Evolutionary conservation across 2,113 vertebrate species (phyloP).

Genomic region (Ceratotherium simum): DNA sequence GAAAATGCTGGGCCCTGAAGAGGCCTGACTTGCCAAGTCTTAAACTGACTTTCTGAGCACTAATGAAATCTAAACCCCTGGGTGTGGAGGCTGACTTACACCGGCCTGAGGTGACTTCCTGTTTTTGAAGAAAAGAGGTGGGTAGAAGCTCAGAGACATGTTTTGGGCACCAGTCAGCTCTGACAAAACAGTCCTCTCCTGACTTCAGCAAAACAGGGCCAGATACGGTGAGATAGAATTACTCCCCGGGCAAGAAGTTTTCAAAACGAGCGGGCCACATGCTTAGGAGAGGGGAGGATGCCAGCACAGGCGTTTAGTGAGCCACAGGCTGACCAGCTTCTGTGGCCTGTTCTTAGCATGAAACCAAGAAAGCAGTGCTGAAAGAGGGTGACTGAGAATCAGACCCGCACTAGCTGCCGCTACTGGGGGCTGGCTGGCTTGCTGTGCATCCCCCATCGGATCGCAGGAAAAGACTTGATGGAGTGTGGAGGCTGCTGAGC

Average conservation of each 20-base stretch:
- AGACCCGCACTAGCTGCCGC: fast-evolving
- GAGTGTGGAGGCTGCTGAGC: fast-evolving
- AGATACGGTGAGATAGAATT: neutral
- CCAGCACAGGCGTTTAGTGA: neutral
- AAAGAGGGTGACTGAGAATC: neutral
- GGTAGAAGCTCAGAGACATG: neutral
- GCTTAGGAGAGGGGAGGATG: neutral
- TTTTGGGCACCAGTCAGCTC: neutral
- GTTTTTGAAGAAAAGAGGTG: constrained; percentile 62
- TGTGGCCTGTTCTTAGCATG: neutral
- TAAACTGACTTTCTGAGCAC: neutral
- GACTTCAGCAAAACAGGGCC: neutral
- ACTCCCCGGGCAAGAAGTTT: neutral
- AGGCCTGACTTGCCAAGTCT: neutral
- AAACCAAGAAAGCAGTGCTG: neutral
- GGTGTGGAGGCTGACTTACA: neutral
- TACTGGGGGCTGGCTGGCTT: neutral
- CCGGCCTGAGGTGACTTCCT: constrained; percentile 43
- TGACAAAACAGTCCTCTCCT: neutral
- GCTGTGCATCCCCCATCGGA: too few species aligned
- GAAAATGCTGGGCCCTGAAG: neutral
- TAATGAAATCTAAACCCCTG: neutral
- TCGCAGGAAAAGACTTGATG: fast-evolving
- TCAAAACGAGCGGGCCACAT: fast-evolving
- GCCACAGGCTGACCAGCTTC: too few species aligned